Evolutionary conservation across 2,888 invertebrate genomes (phyloP), one percentile per base, ranked within the genome.

Genomic region (Himalopsyche japonica): DNA sequence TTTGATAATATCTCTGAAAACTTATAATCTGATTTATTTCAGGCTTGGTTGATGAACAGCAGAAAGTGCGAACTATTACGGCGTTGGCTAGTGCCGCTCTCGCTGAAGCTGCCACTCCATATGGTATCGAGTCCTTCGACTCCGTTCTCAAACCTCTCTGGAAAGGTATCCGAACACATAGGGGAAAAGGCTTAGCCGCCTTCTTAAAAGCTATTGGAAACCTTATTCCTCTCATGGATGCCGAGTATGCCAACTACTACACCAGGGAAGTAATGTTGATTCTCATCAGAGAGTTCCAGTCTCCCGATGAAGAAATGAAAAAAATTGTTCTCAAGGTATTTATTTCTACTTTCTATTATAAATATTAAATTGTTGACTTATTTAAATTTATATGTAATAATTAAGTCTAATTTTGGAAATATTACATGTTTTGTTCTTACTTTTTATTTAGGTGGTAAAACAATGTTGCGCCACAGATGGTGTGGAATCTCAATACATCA

Each of bases 281-380:
- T 90, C 93, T 99, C 34, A 99, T 99, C 88, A 95, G 99, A 91
- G 99, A 99, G 93, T 99, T 99, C 91, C 99, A 99, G 91, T 99
- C 99, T 84, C 99, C 99, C 0, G 99, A 99, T 90, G 99, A 99
- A 91, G 99, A 99, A 93, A 99, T 99, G 99, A 99, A 99, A 91
- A 99, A 99, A 90, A 99, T 99, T 92, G 99, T 99, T 0, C 93
- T 99, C 87, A 99, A 99, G 94, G 97, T 95, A 89, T 82, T 82
- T 82, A 77, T 82, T 37, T 76, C 70, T 64, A 47, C 27, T 80
- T 18, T 32, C 32, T 77, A 10, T 32, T 7, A 10, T 37, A 0
- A 37, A 8, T 37, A 8, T 37, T 8, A 8, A 37, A 8, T 37
- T 8, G 10, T 8, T 10, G 10, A 6, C 10, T 6, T 8, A 10